Percentiles rank a stretch among this genome's conserved stretches.
Evolutionary conservation across 2,797 vertebrate genomes (phyloP).

Genomic region (Xyrichtys novacula): DNA sequence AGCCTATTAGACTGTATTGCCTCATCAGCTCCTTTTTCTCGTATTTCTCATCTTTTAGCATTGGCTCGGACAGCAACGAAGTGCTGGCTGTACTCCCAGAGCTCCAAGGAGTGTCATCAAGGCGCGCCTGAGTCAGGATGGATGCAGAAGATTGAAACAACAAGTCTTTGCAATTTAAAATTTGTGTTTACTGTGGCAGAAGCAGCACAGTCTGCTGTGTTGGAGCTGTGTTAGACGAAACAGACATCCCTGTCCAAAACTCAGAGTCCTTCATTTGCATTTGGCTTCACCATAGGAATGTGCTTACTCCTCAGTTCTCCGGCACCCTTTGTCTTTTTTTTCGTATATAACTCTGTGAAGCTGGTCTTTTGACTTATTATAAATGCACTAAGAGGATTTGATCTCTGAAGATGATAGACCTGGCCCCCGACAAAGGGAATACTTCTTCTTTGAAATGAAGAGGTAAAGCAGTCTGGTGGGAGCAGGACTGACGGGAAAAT

Average conservation of each 20-base stretch:
- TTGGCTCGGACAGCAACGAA: conserved; percentile 49
- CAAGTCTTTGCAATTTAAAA: conserved; percentile 50
- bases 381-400: conserved; percentile 64
- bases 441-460: conserved; percentile 74
- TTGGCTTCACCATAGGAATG: conserved; percentile 7
- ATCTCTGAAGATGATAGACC: conserved; percentile 63
- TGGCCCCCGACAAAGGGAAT: conserved; percentile 77
- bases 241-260: conserved; percentile 41
- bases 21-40: conserved; percentile 76
- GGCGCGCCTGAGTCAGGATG: conserved; percentile 46
- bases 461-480: conserved; percentile 62
- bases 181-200: conserved; percentile 59
- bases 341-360: conserved; percentile 41
- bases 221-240: conserved; percentile 59
- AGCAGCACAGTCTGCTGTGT: conserved; percentile 47
- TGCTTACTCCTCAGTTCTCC: conserved; percentile 55
- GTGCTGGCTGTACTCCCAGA: conserved; percentile 60
- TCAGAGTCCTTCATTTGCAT: conserved; percentile 40
- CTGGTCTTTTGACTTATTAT: conserved; percentile 66
- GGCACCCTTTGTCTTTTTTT: conserved; percentile 57
- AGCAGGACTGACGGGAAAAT: conserved; percentile 41
- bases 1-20: conserved; percentile 72
- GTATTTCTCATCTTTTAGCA: conserved; percentile 66
- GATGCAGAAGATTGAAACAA: conserved; percentile 43
- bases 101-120: conserved; percentile 54